Evolutionary conservation across 2,113 vertebrate genomes (phyloP).

Genomic region (Chionomys nivalis): DNA sequence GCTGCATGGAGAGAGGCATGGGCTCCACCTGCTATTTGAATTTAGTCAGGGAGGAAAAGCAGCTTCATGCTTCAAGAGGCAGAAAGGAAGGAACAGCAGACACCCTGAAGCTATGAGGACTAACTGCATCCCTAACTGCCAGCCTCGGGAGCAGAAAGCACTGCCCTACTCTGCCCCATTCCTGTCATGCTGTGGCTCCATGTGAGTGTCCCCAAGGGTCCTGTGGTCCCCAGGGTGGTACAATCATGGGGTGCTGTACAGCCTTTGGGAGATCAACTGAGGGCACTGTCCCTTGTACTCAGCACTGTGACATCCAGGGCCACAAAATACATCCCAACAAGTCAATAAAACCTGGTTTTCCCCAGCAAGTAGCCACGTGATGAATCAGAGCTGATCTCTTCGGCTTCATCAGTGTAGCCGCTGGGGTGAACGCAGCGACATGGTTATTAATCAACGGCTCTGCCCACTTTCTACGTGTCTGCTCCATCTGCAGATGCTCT

Average conservation of each 20-base stretch:
- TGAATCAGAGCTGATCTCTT: background rate
- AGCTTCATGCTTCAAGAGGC: background rate
- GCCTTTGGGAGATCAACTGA: background rate
- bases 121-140: rapidly evolving
- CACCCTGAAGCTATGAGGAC: background rate
- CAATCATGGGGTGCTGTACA: background rate
- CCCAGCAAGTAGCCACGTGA: background rate
- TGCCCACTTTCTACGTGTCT: rapidly evolving
- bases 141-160: background rate
- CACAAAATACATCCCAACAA: background rate
- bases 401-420: too few relatives aligned
- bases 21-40: background rate
- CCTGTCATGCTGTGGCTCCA: background rate
- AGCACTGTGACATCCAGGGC: background rate
- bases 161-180: background rate
- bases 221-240: background rate
- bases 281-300: background rate
- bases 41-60: background rate
- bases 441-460: too few relatives aligned
- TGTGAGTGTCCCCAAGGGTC: background rate
- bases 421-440: background rate
- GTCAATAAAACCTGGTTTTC: background rate
- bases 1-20: background rate
- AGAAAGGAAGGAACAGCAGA: background rate
- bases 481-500: background rate